A percentile compares a stretch with the other conserved stretches of the same genome.
These are phyloP conservation scores for Fulica atra DNA, from an alignment of 2,113 vertebrate genomes.

Conservation along the genomic window DNA sequence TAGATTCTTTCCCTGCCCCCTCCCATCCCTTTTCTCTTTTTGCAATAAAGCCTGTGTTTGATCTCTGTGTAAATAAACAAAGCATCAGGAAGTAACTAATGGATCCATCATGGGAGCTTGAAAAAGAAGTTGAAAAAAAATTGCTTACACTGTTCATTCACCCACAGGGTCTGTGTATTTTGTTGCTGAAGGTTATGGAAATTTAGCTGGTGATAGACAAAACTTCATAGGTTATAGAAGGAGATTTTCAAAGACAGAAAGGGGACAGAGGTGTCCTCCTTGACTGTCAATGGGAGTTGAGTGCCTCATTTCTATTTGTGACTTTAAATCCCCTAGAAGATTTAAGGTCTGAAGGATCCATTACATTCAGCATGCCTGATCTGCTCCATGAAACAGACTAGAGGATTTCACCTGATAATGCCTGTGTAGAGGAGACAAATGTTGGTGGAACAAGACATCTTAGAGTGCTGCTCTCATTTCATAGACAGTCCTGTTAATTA, in stretches of 20 bases:
- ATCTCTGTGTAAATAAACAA: slow-evolving; percentile 46
- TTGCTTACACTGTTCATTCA: slow-evolving; percentile 34
- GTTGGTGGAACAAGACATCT: neutral
- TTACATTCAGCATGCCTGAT: neutral
- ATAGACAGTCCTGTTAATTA: neutral
- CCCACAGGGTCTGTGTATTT: neutral
- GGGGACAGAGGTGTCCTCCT: neutral
- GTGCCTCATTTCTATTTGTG: slow-evolving; percentile 6
- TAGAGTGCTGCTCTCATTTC: neutral
- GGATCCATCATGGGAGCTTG: slow-evolving; percentile 8
- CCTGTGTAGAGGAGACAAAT: neutral
- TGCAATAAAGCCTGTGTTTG: neutral
- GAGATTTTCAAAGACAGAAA: slow-evolving; percentile 28
- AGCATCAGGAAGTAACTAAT: slow-evolving; percentile 52
- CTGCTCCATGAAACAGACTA: neutral
- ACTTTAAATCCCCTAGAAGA: neutral
- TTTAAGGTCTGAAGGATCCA: neutral
- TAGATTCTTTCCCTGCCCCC: neutral
- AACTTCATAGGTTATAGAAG: slow-evolving; percentile 3
- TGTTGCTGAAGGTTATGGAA: slow-evolving; percentile 41
- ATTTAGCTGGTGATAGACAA: slow-evolving; percentile 5
- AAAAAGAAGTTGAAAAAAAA: slow-evolving; percentile 42
- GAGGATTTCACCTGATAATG: neutral
- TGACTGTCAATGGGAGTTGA: neutral
- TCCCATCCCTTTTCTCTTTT: neutral